Base-by-base conservation (phyloP, 2,113 vertebrate genomes). In the Lophius piscatorius region DNA sequence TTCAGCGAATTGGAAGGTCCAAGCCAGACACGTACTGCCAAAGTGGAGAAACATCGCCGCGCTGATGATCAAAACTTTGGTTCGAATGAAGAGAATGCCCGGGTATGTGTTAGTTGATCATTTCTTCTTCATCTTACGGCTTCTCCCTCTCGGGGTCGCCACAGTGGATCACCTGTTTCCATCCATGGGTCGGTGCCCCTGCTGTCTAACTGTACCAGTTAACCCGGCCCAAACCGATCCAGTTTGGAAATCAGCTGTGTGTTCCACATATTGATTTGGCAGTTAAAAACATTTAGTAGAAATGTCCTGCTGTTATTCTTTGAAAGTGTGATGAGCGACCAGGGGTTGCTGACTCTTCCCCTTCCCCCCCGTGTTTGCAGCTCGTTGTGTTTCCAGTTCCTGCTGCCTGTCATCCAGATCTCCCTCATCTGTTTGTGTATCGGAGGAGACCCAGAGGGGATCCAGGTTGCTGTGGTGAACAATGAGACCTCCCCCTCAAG, bases 321-420 rank as follows among this genome's bases (percentile, higher is more conserved):
- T n/a, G n/a, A n/a, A n/a, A n/a, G n/a, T n/a, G n/a, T n/a, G n/a
- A n/a, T n/a, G n/a, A n/a, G 20, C 13, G 26, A 3, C 3, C 14
- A 20, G 24, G 5, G 18, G 1, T 24, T 68, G 7, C n/a, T 46
- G 7, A 48, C 34, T 34, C 14, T 34, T 1, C 8, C n/a, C 3
- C 1, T 35, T 1, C 35, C 18, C 52, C 50, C 40, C n/a, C 51
- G 34, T 20, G 11, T 20, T 40, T 5, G 9, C 78, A 93, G 92
- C 45, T 92, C 90, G 2, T 26, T 93, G 70, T 91, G 89, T 75
- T 93, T 92, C 82, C 91, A 93, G 89, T 93, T 93, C 84, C 21
- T 93, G 40, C 80, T 92, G 74, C 91, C 92, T 0, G 90, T 92
- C 57, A 91, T 93, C 85, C 91, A 92, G 86, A 84, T 92, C 75